Evolutionary conservation across 1,140 invertebrate species (phyloP).

Genomic region (Hyles vespertilio): DNA sequence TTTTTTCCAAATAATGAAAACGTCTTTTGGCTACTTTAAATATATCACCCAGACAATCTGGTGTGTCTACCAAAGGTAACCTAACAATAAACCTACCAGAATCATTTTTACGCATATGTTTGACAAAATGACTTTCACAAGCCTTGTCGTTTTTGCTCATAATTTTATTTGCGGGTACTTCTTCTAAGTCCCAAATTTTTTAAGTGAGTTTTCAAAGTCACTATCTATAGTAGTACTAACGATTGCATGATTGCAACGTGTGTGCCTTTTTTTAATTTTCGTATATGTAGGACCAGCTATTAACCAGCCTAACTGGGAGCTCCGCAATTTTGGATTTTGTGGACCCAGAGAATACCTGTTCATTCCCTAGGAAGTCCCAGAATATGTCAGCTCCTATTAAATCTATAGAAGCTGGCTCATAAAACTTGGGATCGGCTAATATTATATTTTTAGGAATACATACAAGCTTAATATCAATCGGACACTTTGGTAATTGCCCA

Average conservation of each 20-base stretch:
- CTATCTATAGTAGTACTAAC: too few species aligned
- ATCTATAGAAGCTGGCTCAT: conserved; percentile 37
- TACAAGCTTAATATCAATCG: not conserved
- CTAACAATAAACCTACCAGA: conserved; percentile 19
- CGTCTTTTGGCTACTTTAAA: conserved; percentile 29
- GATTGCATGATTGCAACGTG: too few species aligned
- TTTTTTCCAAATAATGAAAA: conserved; percentile 35
- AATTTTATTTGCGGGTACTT: too few species aligned
- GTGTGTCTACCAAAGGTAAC: conserved; percentile 33
- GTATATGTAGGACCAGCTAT: too few species aligned
- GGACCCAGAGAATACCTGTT: conserved; percentile 27
- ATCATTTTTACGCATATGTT: too few species aligned
- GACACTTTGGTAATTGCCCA: not conserved
- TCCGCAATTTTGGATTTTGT: conserved; percentile 29
- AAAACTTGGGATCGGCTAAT: conserved; percentile 44
- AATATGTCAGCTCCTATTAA: conserved; percentile 42
- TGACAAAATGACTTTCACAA: too few species aligned
- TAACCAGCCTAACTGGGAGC: conserved; percentile 28
- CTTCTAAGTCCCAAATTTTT: too few species aligned
- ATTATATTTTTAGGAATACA: not conserved
- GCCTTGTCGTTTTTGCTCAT: too few species aligned
- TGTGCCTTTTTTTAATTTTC: too few species aligned
- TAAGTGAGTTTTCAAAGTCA: too few species aligned
- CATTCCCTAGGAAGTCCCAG: conserved; percentile 34
- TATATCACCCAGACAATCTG: conserved; percentile 35